Base-by-base conservation (phyloP, 2,888 invertebrate species). In the Myathropa florea region DNA sequence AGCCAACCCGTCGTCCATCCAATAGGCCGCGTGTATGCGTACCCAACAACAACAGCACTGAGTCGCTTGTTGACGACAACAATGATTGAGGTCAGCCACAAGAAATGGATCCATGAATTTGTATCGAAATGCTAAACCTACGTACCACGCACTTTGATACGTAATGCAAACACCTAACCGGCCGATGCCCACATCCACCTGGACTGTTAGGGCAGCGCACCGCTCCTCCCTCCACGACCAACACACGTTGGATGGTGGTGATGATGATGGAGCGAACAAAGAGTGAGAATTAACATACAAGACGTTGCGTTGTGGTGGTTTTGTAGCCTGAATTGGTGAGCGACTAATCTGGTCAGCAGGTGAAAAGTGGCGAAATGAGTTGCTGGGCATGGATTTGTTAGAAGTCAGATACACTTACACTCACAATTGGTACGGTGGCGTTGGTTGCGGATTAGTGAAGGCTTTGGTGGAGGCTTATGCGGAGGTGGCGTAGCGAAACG, bases 61-160 rank as follows among this genome's bases (percentile, higher is more conserved):
- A 28, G 70, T 23, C n/a, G 64, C 26, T 46, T 61, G 46, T 63
- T 14, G 67, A 61, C 23, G 30, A 53, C 30, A 30, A 57, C 67
- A 76, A 10, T 72, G 81, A 84, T 81, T 84, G 67, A 81, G 84
- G 84, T 77, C 76, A 77, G 61, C 70, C 21, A 33, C 30, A 36
- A 65, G 60, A 76, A 80, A 64, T 67, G 12, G 30, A 68, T 77
- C 77, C 36, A 70, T 77, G 71, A 73, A 78, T 39, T 67, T n/a
- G 30, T 71, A 61, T 75, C 71, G 33, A 81, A 76, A 59, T 61
- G 76, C 28, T 30, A 55, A 23, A 39, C 64, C 70, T 71, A 60
- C 64, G 57, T 30, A 26, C 67, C 71, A 76, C 80, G 76, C 84
- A 80, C 61, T 71, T 28, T 4, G 10, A 30, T 30, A 76, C 67